Base-by-base conservation (phyloP, 2,888 invertebrate species). In the Tinea pellionella region DNA sequence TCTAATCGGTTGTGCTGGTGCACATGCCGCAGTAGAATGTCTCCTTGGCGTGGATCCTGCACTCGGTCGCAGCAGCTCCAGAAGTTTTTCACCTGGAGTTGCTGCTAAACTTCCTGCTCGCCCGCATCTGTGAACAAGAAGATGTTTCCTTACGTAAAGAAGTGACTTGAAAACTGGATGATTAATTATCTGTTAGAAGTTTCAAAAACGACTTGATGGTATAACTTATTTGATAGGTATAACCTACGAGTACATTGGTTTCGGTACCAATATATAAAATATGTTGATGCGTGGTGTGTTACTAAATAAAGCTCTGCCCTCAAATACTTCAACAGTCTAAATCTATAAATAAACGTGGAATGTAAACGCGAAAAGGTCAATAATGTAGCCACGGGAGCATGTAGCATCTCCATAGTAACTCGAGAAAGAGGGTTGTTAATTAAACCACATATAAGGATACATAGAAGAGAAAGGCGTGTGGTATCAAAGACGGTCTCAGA, bases 11-110 rank as follows among this genome's bases (percentile, higher is more conserved):
- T 67, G 72, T 1, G 68, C 68, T 62, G 68, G 71, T 51, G 76
- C 83, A 66, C 78, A 77, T 42, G 78, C 80, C 1, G 84, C 83
- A 0, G 85, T 79, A 42, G 83, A 82, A 69, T 86, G 85, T 8
- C 88, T 78, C 59, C 88, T 80, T n/a, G 83, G 86, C 0, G 83
- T 77, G 41, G 80, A 83, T 1, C 67, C 66, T 13, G 64, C 65
- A 65, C 75, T 83, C 51, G 89, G 88, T 63, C 88, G 80, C 64
- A 89, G 81, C 64, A 88, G 77, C 67, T 89, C 88, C 70, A 89
- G 80, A 62, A 89, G 83, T 66, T 88, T 84, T 75, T 88, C 88
- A 65, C 88, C 86, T 63, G 88, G 85, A 62, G 83, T 83, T 63
- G 84, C 85, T 61, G 88, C 89, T 60, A 88, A 70, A 68, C 85